These are phyloP conservation scores for Stichodactyla mertensii DNA, from an alignment of 64 coral and sea anemone genomes.

Conservation along the genomic window DNA sequence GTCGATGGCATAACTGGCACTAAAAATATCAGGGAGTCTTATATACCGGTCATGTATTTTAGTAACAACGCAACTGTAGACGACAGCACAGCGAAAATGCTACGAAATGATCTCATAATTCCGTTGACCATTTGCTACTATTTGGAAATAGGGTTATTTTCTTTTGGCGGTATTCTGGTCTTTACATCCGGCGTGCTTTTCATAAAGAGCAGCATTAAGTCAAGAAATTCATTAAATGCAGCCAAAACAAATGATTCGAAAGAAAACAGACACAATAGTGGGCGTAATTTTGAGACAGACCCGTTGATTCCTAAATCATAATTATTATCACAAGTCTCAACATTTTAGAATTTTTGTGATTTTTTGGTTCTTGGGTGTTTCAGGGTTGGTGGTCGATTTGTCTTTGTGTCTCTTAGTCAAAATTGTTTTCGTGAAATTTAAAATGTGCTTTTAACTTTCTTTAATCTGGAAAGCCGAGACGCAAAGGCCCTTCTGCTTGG, in stretches of 20 bases:
- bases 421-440: too few species aligned
- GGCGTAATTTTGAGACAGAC: not conserved
- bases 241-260: not conserved
- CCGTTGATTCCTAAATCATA: not conserved
- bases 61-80: constrained; percentile 42
- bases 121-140: not conserved
- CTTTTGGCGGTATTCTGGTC: not conserved
- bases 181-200: not conserved
- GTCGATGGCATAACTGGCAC: constrained; percentile 39
- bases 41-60: constrained; percentile 70
- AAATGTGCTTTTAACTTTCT: too few species aligned
- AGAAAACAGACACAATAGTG: not conserved
- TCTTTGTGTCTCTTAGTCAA: too few species aligned
- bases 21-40: constrained; percentile 19
- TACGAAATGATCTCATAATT: constrained; percentile 13
- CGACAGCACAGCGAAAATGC: constrained; percentile 14
- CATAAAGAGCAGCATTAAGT: not conserved
- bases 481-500: too few species aligned
- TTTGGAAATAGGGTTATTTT: constrained; percentile 14
- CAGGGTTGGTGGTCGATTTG: too few species aligned
- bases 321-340: not conserved
- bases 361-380: too few species aligned
- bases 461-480: too few species aligned
- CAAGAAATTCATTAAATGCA: not conserved
- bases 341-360: too few species aligned